Evolutionary conservation across 1,140 invertebrate genomes (phyloP).

Genomic region (Drosophila sucinea): DNA sequence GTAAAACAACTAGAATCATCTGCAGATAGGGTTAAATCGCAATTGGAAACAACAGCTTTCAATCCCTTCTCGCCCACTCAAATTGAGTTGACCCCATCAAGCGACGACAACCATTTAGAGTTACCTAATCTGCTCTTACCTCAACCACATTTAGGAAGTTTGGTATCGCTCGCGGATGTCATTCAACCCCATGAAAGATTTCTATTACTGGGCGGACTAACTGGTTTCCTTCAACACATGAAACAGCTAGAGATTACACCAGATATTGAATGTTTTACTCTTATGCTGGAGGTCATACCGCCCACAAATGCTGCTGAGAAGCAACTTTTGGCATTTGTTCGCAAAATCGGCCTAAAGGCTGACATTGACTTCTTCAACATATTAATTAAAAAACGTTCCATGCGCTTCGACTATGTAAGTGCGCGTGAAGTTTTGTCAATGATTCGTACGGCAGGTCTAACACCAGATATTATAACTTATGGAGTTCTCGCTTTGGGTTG

Average conservation of each 20-base stretch:
- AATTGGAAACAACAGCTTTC: not conserved
- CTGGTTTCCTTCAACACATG: constrained; percentile 91
- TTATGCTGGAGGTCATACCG: constrained; percentile 89
- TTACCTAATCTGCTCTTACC: constrained; percentile 86
- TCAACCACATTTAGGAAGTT: constrained; percentile 85
- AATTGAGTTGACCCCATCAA: constrained; percentile 33
- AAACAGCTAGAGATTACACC: constrained; percentile 86
- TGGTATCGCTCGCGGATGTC: constrained; percentile 85
- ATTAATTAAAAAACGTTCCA: constrained; percentile 91
- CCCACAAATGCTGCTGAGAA: constrained; percentile 87
- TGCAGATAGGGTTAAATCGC: not conserved
- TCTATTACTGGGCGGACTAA: constrained; percentile 90
- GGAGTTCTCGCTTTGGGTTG: constrained; percentile 93
- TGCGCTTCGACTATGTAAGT: constrained; percentile 86
- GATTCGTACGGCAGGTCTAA: constrained; percentile 86
- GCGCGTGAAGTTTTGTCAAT: constrained; percentile 87
- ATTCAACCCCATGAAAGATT: constrained; percentile 87
- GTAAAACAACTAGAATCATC: not conserved
- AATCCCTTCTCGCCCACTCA: constrained; percentile 6
- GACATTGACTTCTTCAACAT: constrained; percentile 94
- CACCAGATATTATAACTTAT: constrained; percentile 92
- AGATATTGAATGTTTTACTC: constrained; percentile 91
- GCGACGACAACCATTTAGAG: constrained; percentile 26
- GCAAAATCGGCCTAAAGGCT: constrained; percentile 85
- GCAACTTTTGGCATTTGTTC: constrained; percentile 86